phyloP scores from a whole-genome alignment of 2,888 invertebrate species.

The Listrodromus nycthemerus region DNA sequence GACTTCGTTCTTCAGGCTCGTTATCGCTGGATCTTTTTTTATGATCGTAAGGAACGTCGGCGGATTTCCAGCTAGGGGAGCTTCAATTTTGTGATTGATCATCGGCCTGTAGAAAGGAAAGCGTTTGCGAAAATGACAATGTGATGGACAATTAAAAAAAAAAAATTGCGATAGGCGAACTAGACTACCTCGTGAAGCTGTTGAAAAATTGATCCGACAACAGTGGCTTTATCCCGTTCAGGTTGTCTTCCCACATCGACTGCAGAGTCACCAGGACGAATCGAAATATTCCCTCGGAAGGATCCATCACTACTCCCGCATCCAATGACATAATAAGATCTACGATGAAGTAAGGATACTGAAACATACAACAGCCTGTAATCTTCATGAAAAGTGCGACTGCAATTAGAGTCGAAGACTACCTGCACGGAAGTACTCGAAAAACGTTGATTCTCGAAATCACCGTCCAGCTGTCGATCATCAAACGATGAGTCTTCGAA shows the following conservation, averaged over 20 bases:
- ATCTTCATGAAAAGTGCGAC: not conserved
- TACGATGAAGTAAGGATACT: constrained; percentile 88
- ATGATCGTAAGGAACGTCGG: constrained; percentile 90
- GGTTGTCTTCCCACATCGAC: constrained; percentile 88
- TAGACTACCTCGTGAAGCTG: constrained; percentile 89
- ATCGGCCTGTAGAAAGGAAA: constrained; percentile 87
- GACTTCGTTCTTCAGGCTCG: constrained; percentile 86
- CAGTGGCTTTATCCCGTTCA: constrained; percentile 89
- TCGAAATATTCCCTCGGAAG: constrained; percentile 87
- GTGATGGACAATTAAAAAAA: constrained; percentile 1
- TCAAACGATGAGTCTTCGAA: constrained; percentile 84
- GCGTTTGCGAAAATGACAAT: not conserved
- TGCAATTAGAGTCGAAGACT: constrained; percentile 74
- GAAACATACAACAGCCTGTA: constrained; percentile 76
- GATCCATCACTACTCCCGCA: constrained; percentile 85
- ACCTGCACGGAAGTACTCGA: constrained; percentile 84
- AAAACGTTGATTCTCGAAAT: constrained; percentile 85
- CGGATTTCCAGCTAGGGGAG: constrained; percentile 90
- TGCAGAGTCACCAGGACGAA: constrained; percentile 88
- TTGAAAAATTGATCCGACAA: constrained; percentile 89
- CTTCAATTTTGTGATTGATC: constrained; percentile 93
- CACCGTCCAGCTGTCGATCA: constrained; percentile 84
- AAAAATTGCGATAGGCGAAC: not conserved
- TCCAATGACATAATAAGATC: constrained; percentile 85
- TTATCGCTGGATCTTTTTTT: constrained; percentile 88